Percentiles rank a stretch among this genome's conserved stretches.
These are phyloP conservation scores for Heloderma charlesbogerti DNA, from an alignment of 2,113 vertebrate species.

Conservation along the genomic window DNA sequence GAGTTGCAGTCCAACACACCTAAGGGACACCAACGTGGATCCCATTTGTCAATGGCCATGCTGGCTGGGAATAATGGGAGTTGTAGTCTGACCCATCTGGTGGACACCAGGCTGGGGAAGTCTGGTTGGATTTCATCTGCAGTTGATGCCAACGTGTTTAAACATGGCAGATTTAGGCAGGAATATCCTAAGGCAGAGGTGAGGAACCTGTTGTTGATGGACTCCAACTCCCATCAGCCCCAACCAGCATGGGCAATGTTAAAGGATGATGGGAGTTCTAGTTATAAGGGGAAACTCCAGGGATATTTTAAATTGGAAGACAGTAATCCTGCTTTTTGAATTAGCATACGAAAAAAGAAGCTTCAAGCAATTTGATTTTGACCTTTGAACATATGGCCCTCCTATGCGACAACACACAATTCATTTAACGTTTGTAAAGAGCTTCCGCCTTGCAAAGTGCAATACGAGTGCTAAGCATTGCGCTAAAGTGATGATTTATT, in stretches of 20 bases:
- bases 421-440: background rate
- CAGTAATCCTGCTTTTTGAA: background rate
- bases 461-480: background rate
- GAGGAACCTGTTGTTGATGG: background rate
- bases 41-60: too few relatives aligned
- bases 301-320: background rate
- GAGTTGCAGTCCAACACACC: background rate
- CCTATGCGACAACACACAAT: background rate
- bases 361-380: background rate
- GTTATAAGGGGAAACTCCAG: background rate
- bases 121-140: background rate
- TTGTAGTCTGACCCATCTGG: background rate
- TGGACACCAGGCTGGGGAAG: background rate
- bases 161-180: background rate
- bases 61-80: background rate
- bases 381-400: constrained; percentile 15
- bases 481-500: constrained; percentile 3
- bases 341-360: background rate
- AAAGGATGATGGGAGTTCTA: background rate
- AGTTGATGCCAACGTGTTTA: background rate
- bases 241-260: background rate
- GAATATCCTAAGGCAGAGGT: background rate
- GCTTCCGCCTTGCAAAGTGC: background rate
- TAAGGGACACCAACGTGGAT: background rate
- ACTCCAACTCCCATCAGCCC: background rate